phyloP scores from a whole-genome alignment of 2,888 invertebrate species.

The Venusia cambrica region DNA sequence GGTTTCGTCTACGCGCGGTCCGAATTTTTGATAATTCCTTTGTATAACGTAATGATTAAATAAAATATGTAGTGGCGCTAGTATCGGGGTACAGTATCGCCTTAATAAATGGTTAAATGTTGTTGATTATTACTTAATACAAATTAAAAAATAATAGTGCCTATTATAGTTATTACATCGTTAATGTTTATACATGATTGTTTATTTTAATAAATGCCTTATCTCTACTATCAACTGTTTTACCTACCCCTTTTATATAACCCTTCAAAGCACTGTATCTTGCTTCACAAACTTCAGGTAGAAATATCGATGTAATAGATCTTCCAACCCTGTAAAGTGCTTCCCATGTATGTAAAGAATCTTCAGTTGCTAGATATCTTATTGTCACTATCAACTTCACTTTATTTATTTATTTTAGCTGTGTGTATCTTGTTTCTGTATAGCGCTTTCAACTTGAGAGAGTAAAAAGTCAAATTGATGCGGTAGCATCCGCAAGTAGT shows the following conservation, averaged over 20 bases:
- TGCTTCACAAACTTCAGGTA: conserved; percentile 15
- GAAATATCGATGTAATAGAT: conserved; percentile 12
- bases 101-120: no score
- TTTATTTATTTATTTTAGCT: conserved; percentile 9
- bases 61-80: no score
- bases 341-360: conserved; percentile 1
- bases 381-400: conserved; percentile 13
- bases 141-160: no score
- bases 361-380: conserved; percentile 13
- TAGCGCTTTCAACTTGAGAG: not conserved
- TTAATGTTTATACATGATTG: no score
- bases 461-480: not conserved
- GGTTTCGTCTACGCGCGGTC: no score
- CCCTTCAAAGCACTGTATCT: conserved; percentile 6
- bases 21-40: no score
- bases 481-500: not conserved
- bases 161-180: no score
- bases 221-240: not conserved
- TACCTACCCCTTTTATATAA: conserved; percentile 4
- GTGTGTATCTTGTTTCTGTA: conserved; percentile 9
- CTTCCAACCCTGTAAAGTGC: conserved; percentile 12
- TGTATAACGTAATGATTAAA: no score
- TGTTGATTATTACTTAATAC: no score
- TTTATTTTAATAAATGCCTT: no score
- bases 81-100: no score